Evolutionary conservation across 2,113 vertebrate species (phyloP).

Genomic region (Hydrolagus affinis): DNA sequence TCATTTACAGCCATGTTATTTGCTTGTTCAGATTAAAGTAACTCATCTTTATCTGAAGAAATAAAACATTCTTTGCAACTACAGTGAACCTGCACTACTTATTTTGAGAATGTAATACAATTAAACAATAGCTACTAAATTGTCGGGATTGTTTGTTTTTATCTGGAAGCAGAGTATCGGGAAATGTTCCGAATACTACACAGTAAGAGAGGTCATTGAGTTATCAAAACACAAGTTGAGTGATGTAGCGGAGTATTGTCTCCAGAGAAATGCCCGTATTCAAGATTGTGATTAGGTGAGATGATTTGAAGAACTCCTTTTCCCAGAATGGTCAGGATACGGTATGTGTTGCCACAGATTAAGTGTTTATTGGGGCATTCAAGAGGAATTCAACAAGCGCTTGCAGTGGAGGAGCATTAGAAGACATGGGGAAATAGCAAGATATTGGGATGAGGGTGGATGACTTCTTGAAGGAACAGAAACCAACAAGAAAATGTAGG

Average conservation of each 20-base stretch:
- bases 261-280: neutral
- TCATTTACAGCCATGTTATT: neutral
- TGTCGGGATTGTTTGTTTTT: neutral
- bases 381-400: too few relatives aligned
- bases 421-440: too few relatives aligned
- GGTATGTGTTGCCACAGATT: too few relatives aligned
- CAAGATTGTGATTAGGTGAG: too few relatives aligned
- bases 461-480: too few relatives aligned
- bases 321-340: too few relatives aligned
- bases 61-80: neutral
- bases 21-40: neutral
- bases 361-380: too few relatives aligned
- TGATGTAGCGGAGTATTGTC: neutral
- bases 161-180: neutral
- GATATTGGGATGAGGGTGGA: too few relatives aligned
- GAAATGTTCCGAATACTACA: neutral
- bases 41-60: neutral
- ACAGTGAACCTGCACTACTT: neutral
- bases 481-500: too few relatives aligned
- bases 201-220: neutral
- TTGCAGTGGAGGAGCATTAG: too few relatives aligned
- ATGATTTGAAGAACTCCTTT: too few relatives aligned
- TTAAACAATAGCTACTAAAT: neutral
- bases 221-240: neutral
- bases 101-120: neutral